phyloP scores from a whole-genome alignment of 2,113 vertebrate genomes.

The Salvelinus fontinalis region DNA sequence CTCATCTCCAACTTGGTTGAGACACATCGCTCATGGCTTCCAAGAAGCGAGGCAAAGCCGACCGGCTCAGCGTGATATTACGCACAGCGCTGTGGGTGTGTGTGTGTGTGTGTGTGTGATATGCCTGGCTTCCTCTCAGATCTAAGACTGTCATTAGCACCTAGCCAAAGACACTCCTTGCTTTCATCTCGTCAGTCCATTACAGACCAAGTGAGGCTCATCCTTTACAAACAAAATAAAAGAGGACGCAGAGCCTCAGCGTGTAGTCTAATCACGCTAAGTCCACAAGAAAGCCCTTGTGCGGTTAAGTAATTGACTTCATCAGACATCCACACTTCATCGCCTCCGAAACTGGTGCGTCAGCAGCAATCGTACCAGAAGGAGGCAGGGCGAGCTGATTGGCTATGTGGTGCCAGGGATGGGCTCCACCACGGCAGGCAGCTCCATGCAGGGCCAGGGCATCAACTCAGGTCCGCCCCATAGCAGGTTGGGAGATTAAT shows the following conservation, averaged over 20 bases:
- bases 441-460: constrained; percentile 20
- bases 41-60: constrained; percentile 60
- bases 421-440: not conserved
- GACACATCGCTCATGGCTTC: constrained; percentile 69
- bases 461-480: constrained; percentile 40
- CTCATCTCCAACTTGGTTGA: constrained; percentile 58
- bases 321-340: constrained; percentile 47
- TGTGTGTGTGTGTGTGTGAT: constrained; percentile 20
- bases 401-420: not conserved
- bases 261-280: constrained; percentile 54
- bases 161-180: constrained; percentile 48
- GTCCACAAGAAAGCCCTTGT: constrained; percentile 54
- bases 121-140: constrained; percentile 42
- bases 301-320: constrained; percentile 61
- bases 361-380: not conserved
- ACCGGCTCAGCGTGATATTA: not conserved
- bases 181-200: constrained; percentile 59
- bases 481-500: constrained; percentile 60
- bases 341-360: constrained; percentile 21
- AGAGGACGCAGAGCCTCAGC: constrained; percentile 40
- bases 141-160: constrained; percentile 68
- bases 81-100: constrained; percentile 25
- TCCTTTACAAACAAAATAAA: constrained; percentile 57
- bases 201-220: constrained; percentile 50
- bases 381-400: constrained; percentile 1